phyloP scores from a whole-genome alignment of 2,797 vertebrate genomes.

The Chloroceryle inda region DNA sequence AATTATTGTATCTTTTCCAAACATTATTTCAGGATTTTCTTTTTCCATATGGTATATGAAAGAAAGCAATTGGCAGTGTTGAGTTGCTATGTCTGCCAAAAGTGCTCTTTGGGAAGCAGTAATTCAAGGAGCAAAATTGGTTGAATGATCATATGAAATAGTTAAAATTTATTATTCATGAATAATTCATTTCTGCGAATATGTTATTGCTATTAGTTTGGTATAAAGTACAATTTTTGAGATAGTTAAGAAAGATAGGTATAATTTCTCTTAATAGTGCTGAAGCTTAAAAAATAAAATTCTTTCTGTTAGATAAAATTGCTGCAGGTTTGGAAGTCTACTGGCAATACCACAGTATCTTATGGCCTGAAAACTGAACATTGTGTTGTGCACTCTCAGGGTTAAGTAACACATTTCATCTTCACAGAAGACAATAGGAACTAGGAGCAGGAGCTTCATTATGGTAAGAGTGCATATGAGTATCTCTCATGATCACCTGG shows the following conservation, averaged over 20 bases:
- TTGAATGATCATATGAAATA: conserved; percentile 48
- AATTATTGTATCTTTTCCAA: conserved; percentile 16
- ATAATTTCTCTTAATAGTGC: neutral
- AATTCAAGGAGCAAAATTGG: conserved; percentile 67
- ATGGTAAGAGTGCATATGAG: neutral
- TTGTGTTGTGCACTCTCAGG: neutral
- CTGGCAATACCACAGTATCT: neutral
- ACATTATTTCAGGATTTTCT: conserved; percentile 36
- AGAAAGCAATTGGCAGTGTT: conserved; percentile 16
- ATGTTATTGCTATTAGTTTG: conserved; percentile 55
- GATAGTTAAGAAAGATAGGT: neutral
- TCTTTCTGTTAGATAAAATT: neutral
- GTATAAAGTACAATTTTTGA: conserved; percentile 17
- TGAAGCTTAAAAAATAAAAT: neutral
- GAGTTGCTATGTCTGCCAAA: conserved; percentile 37
- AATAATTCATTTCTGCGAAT: conserved; percentile 59
- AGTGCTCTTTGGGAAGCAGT: conserved; percentile 32
- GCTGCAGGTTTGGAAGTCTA: neutral
- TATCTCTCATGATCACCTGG: neutral
- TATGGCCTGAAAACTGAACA: neutral
- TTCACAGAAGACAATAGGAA: neutral
- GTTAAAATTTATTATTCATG: conserved; percentile 42
- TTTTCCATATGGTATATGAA: conserved; percentile 38
- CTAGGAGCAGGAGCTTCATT: neutral
- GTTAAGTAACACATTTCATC: neutral